Percentiles rank a stretch among this genome's conserved stretches.
These are phyloP conservation scores for Andinoacara biseriatus DNA, from an alignment of 2,113 vertebrate species.

Conservation along the genomic window DNA sequence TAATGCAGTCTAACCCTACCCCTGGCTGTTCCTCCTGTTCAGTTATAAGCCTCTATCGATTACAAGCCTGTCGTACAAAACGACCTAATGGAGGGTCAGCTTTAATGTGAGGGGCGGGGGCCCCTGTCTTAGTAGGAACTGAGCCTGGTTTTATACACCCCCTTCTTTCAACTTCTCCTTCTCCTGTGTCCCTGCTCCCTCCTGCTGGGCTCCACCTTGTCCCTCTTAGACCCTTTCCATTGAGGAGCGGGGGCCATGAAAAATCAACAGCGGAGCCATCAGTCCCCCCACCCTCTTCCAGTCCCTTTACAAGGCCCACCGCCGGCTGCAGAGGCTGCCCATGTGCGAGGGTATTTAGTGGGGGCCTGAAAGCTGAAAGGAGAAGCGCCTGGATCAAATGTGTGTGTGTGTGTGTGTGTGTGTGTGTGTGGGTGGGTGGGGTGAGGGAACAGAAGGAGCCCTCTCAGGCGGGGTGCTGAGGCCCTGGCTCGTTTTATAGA, in stretches of 20 bases:
- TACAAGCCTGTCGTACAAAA: constrained; percentile 86
- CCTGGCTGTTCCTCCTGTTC: constrained; percentile 70
- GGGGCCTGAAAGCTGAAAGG: constrained; percentile 74
- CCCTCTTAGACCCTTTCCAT: constrained; percentile 79
- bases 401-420: too few species aligned
- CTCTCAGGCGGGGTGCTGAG: constrained; percentile 92
- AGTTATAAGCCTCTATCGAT: constrained; percentile 87
- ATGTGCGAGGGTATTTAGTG: constrained; percentile 85
- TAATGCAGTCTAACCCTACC: constrained; percentile 65
- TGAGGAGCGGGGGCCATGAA: constrained; percentile 84
- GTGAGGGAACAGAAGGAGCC: constrained; percentile 93
- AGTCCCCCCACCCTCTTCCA: constrained; percentile 26
- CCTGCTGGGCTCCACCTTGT: constrained; percentile 86
- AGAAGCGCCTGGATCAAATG: constrained; percentile 89
- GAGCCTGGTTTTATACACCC: constrained; percentile 69
- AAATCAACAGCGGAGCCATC: constrained; percentile 85
- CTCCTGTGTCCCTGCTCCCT: constrained; percentile 65
- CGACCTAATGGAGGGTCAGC: constrained; percentile 90
- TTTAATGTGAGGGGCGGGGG: constrained; percentile 88
- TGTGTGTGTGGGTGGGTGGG: constrained; percentile 2
- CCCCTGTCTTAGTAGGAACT: constrained; percentile 51
- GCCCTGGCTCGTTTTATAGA: constrained; percentile 97
- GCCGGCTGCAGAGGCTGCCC: constrained; percentile 78
- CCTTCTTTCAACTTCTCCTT: constrained; percentile 54
- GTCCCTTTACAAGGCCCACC: constrained; percentile 75